These are phyloP conservation scores for Laothoe populi DNA, from an alignment of 2,888 invertebrate species.

Conservation along the genomic window DNA sequence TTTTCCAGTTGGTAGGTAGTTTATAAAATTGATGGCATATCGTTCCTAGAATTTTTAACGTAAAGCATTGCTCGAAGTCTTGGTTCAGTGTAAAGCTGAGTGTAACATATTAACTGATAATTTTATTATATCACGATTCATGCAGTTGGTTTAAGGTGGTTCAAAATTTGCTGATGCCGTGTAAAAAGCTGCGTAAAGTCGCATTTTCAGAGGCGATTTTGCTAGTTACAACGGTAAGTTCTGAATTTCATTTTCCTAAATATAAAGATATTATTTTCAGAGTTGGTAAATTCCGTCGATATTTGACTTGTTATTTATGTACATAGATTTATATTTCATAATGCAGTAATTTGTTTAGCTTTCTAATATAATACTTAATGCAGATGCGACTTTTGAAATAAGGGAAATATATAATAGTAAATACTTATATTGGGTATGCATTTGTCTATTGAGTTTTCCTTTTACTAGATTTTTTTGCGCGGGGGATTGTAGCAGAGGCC, in stretches of 20 bases:
- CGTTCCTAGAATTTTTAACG: background rate
- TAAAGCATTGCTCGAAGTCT: slow-evolving; percentile 4
- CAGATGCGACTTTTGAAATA: slow-evolving; percentile 17
- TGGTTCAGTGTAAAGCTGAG: background rate
- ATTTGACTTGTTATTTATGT: too few species aligned
- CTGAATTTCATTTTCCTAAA: too few species aligned
- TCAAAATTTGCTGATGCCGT: background rate
- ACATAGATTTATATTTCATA: background rate
- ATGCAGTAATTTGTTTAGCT: background rate
- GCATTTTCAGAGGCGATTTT: slow-evolving; percentile 12
- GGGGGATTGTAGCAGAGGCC: slow-evolving; percentile 89
- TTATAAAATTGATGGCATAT: background rate
- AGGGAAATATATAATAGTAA: slow-evolving; percentile 34
- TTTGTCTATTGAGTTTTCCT: slow-evolving; percentile 85
- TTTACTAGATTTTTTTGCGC: slow-evolving; percentile 89
- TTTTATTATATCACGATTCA: too few species aligned
- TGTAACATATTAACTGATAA: background rate
- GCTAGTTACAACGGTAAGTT: too few species aligned
- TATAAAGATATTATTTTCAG: too few species aligned
- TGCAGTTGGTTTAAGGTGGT: background rate
- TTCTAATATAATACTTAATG: slow-evolving; percentile 1
- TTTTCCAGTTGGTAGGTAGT: background rate
- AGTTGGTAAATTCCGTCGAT: too few species aligned
- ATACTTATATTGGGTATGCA: slow-evolving; percentile 43
- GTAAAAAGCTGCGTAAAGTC: background rate